Evolutionary conservation across 2,113 vertebrate species (phyloP).

Genomic region (Furnarius figulus): DNA sequence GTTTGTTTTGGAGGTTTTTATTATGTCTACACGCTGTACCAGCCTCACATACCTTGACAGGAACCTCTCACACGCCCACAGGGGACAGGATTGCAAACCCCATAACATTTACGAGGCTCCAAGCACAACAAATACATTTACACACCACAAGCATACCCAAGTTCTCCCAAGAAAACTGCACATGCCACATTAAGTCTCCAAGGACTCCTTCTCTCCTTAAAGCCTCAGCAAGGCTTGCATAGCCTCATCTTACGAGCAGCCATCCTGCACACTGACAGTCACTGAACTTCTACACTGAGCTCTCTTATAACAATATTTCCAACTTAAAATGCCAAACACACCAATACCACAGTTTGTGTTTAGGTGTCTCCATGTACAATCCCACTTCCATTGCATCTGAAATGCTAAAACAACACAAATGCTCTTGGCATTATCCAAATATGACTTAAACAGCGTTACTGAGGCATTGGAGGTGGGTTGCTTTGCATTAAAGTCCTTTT

Average conservation of each 20-base stretch:
- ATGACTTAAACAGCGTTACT: not conserved
- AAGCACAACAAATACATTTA: not conserved
- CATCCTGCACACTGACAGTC: not conserved
- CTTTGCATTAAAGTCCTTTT: not conserved
- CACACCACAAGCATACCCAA: not conserved
- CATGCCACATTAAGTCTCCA: not conserved
- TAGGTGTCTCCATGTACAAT: not conserved
- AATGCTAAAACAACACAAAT: not conserved
- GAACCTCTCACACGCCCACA: not conserved
- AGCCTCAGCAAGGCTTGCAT: not conserved
- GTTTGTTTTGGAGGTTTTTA: not conserved
- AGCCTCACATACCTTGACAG: not conserved
- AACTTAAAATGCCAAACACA: not conserved
- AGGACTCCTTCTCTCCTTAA: not conserved
- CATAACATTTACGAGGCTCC: not conserved
- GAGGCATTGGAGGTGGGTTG: not conserved
- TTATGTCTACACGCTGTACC: not conserved
- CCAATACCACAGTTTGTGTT: not conserved
- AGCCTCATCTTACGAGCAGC: not conserved
- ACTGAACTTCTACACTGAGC: not conserved
- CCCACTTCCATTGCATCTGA: not conserved
- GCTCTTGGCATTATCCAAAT: not conserved
- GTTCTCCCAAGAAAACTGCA: not conserved
- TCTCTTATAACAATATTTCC: not conserved
- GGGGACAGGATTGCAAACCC: not conserved